Conservation (phyloP, 2,888 invertebrate genomes). For the Nomada hirtipes region DNA sequence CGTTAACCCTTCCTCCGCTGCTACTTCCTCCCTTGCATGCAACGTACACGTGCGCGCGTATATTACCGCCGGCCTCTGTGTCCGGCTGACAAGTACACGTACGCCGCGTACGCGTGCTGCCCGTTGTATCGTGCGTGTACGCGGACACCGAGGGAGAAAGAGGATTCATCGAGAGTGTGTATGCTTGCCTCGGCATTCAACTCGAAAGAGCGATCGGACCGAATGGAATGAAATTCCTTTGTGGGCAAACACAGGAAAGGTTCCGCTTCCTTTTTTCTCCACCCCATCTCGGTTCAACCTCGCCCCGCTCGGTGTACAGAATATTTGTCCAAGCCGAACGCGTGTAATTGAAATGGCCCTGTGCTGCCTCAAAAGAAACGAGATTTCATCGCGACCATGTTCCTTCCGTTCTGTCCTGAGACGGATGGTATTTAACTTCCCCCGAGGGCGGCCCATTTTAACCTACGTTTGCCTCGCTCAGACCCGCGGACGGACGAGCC, state of each 20-base stretch:
- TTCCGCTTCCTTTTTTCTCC: slow-evolving; percentile 28
- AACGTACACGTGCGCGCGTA: slow-evolving; percentile 9
- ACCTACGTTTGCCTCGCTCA: slow-evolving; percentile 39
- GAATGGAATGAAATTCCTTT: slow-evolving; percentile 70
- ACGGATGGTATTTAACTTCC: slow-evolving; percentile 61
- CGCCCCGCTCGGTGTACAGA: slow-evolving; percentile 12
- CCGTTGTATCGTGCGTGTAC: slow-evolving; percentile 28
- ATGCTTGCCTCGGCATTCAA: slow-evolving; percentile 45
- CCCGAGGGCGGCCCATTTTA: slow-evolving; percentile 40
- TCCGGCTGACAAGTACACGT: background rate
- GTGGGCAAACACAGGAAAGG: slow-evolving; percentile 61
- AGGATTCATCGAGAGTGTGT: slow-evolving; percentile 50
- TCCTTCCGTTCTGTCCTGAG: slow-evolving; percentile 6
- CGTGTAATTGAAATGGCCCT: slow-evolving; percentile 66
- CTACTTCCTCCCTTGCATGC: background rate
- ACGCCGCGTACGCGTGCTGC: background rate
- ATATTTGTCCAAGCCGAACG: slow-evolving; percentile 65
- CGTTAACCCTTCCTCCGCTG: slow-evolving; percentile 10
- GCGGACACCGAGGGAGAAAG: slow-evolving; percentile 40
- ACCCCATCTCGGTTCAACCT: background rate
- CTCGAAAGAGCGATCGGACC: slow-evolving; percentile 57
- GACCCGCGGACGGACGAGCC: slow-evolving; percentile 6
- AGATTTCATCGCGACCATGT: slow-evolving; percentile 56
- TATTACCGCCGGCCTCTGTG: slow-evolving; percentile 31
- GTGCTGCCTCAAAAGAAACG: slow-evolving; percentile 48